These are phyloP conservation scores for Poecilia latipinna DNA, from an alignment of 2,113 vertebrate species.

Conservation along the genomic window DNA sequence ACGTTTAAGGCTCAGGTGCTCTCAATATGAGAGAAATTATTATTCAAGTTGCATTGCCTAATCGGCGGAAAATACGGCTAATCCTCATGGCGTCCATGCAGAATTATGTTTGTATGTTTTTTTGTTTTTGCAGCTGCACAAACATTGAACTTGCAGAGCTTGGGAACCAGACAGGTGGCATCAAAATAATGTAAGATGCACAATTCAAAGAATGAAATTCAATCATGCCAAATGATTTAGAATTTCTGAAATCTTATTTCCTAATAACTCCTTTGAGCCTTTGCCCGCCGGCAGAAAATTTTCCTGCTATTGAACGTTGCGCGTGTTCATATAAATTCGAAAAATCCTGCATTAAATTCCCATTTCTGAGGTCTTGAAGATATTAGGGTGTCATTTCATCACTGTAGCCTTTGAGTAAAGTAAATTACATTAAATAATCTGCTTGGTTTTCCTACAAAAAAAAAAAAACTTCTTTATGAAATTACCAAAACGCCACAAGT, in stretches of 20 bases:
- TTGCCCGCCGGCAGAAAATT: not conserved
- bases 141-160: not conserved
- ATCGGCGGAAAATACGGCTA: not conserved
- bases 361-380: not conserved
- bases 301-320: not conserved
- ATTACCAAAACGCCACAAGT: not conserved
- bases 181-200: not conserved
- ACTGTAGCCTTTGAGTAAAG: not conserved
- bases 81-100: not conserved
- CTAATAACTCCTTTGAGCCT: not conserved
- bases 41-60: not conserved
- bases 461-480: not conserved
- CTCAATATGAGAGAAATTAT: not conserved
- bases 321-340: no score
- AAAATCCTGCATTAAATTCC: no score
- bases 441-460: not conserved
- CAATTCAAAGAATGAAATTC: not conserved
- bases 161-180: not conserved
- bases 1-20: not conserved
- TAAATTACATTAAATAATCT: not conserved
- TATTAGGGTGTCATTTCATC: not conserved
- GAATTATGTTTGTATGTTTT: not conserved
- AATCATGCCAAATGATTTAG: not conserved
- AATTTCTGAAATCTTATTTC: not conserved
- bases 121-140: slow-evolving; percentile 4